These are phyloP conservation scores for Vanessa tameamea DNA, from an alignment of 1,140 invertebrate genomes.

Conservation along the genomic window DNA sequence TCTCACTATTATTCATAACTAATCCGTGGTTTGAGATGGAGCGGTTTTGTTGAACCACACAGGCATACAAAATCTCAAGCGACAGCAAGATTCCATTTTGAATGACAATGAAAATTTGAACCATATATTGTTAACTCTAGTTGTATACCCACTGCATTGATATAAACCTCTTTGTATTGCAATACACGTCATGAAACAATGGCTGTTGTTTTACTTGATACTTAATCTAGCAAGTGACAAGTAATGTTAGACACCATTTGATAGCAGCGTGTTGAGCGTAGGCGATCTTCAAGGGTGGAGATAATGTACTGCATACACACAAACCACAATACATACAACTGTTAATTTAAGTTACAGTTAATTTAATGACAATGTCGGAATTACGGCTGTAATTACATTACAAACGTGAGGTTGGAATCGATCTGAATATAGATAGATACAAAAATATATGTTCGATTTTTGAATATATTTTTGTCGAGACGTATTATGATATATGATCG, in stretches of 20 bases:
- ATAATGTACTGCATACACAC: neutral
- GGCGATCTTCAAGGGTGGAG: constrained; percentile 1
- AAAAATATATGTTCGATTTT: neutral
- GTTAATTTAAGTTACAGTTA: neutral
- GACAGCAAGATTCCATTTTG: too few relatives aligned
- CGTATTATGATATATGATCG: too few relatives aligned
- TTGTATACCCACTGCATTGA: neutral
- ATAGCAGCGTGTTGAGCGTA: neutral
- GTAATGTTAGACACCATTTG: neutral
- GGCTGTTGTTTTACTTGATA: neutral
- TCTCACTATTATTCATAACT: too few relatives aligned
- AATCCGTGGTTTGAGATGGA: too few relatives aligned
- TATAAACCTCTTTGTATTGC: neutral
- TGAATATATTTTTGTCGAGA: too few relatives aligned
- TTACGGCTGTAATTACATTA: neutral
- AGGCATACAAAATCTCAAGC: too few relatives aligned
- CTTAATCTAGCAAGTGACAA: constrained; percentile 5
- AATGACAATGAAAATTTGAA: too few relatives aligned
- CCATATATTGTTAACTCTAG: too few relatives aligned
- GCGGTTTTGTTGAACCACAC: too few relatives aligned
- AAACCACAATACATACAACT: neutral
- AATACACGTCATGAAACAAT: neutral
- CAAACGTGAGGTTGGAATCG: neutral
- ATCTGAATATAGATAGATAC: neutral
- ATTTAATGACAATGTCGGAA: constrained; percentile 1